phyloP scores from a whole-genome alignment of 2,113 vertebrate genomes.

The Odocoileus hemionus region DNA sequence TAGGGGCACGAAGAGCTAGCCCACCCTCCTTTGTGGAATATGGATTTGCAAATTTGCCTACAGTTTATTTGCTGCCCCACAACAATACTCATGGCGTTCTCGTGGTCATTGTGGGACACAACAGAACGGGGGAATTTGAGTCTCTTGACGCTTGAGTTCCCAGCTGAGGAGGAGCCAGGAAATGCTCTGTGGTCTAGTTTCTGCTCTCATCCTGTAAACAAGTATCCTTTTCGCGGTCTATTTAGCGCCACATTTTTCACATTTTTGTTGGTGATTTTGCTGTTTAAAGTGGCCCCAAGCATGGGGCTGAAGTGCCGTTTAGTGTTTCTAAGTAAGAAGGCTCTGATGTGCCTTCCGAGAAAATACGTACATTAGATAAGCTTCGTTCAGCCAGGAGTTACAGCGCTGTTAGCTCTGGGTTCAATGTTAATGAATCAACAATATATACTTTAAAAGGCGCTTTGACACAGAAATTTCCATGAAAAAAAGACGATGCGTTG shows the following conservation, averaged over 20 bases:
- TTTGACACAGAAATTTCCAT: background rate
- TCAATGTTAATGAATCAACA: background rate
- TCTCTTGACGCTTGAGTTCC: rapidly evolving
- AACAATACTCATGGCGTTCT: background rate
- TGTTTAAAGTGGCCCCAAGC: background rate
- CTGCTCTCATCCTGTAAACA: background rate
- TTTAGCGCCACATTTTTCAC: background rate
- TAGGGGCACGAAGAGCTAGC: background rate
- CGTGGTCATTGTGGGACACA: background rate
- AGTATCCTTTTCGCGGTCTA: background rate
- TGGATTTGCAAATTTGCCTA: background rate
- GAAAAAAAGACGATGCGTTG: background rate
- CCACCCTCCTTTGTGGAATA: background rate
- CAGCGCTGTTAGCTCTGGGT: background rate
- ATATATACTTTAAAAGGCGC: background rate
- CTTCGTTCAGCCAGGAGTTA: background rate
- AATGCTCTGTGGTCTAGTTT: background rate
- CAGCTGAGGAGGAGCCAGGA: background rate
- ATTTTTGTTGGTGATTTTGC: background rate
- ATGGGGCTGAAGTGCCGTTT: background rate
- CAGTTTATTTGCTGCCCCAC: background rate
- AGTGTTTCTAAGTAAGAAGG: background rate
- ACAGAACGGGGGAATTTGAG: background rate
- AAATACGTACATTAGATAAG: background rate
- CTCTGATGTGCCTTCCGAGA: background rate